phyloP scores from a whole-genome alignment of 2,888 invertebrate genomes.

The Steromphala cineraria region DNA sequence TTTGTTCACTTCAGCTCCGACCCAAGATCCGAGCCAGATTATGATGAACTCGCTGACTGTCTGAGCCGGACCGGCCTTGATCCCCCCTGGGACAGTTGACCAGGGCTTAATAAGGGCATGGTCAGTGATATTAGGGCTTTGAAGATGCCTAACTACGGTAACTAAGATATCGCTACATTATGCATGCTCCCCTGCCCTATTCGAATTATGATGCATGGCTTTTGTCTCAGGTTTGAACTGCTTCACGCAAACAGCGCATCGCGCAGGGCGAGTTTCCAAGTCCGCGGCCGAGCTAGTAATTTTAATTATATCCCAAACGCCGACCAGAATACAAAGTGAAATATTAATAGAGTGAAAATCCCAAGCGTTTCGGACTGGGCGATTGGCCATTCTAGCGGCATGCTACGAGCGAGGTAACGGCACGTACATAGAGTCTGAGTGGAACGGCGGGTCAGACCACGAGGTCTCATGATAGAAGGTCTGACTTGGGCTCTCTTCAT shows the following conservation, averaged over 20 bases:
- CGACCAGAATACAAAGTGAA: constrained; percentile 17
- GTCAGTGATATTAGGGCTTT: no score
- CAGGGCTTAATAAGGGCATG: no score
- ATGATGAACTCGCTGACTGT: no score
- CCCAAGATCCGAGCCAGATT: no score
- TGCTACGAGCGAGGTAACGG: not conserved
- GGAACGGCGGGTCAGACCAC: no score
- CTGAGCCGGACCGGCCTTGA: no score
- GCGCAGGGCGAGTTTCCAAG: not conserved
- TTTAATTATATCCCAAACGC: constrained; percentile 11
- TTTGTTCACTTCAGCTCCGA: no score
- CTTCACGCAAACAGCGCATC: not conserved
- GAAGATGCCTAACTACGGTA: not conserved
- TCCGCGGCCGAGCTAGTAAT: not conserved
- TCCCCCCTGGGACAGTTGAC: no score
- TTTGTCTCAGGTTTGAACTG: not conserved
- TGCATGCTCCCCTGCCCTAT: not conserved
- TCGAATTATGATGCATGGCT: constrained; percentile 11
- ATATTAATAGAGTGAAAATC: constrained; percentile 2
- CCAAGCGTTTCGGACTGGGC: not conserved
- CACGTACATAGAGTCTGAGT: not conserved
- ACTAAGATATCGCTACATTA: not conserved
- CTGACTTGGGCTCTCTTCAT: not conserved
- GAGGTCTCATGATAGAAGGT: no score
- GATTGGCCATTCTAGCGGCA: not conserved